phyloP scores from a whole-genome alignment of 2,113 vertebrate species.

The Corythaeola cristata region DNA sequence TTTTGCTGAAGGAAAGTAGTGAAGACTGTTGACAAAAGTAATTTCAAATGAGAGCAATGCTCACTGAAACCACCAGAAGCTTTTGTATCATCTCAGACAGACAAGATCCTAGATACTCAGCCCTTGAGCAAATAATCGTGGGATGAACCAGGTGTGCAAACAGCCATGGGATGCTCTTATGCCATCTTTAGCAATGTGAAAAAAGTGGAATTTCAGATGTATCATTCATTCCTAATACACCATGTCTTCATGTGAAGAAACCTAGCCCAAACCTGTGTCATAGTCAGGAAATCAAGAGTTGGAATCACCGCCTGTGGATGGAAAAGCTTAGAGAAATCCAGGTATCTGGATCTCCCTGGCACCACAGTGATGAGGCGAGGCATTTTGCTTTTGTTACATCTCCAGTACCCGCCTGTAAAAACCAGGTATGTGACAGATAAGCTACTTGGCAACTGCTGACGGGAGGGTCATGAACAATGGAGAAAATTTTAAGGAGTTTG shows the following conservation, averaged over 20 bases:
- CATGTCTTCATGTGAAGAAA: background rate
- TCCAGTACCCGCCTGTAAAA: rapidly evolving
- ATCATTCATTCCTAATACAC: background rate
- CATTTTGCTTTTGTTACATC: background rate
- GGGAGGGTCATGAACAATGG: background rate
- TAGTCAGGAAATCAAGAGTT: background rate
- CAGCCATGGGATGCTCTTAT: background rate
- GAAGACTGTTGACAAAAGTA: background rate
- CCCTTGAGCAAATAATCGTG: background rate
- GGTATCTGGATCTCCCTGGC: background rate
- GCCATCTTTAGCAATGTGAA: background rate
- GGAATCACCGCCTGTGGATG: background rate
- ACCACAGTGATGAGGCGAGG: rapidly evolving
- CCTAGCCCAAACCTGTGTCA: background rate
- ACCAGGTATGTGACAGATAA: background rate
- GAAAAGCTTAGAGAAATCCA: background rate
- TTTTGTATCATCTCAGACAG: background rate
- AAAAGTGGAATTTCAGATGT: background rate
- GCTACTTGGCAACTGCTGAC: background rate
- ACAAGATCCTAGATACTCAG: background rate
- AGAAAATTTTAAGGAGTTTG: background rate
- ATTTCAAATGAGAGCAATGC: background rate
- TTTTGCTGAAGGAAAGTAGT: background rate
- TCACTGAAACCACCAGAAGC: background rate
- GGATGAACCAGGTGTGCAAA: background rate